Evolutionary conservation across 2,888 invertebrate genomes (phyloP).

Genomic region (Nemoura dubitans): DNA sequence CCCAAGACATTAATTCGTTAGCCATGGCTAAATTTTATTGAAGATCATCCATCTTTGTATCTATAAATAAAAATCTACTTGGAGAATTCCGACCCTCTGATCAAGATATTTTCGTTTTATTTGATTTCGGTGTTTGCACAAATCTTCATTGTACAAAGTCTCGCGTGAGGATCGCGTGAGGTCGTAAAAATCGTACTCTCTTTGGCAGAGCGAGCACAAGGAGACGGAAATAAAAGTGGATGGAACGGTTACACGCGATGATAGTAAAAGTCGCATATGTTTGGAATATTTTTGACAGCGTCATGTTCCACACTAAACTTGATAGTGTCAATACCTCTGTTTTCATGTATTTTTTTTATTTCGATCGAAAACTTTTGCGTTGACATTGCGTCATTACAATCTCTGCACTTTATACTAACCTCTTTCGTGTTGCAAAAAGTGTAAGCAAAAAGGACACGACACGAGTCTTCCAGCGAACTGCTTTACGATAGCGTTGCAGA

Average conservation of each 20-base stretch:
- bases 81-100: background rate
- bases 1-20: background rate
- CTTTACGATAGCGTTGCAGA: background rate
- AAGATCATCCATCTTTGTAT: background rate
- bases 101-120: slow-evolving; percentile 12
- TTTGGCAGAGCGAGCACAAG: background rate
- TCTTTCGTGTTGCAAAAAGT: background rate
- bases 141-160: background rate
- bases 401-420: background rate
- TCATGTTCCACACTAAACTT: background rate
- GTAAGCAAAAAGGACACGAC: background rate
- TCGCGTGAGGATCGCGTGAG: background rate
- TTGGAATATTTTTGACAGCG: background rate
- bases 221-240: background rate
- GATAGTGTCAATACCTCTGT: background rate
- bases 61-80: background rate
- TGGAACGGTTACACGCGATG: background rate
- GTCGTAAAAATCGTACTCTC: background rate
- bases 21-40: background rate
- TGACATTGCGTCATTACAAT: background rate
- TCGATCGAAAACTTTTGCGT: background rate
- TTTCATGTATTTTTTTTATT: background rate
- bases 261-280: background rate
- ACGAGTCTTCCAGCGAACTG: background rate
- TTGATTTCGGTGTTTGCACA: slow-evolving; percentile 4